Evolutionary conservation across 2,888 invertebrate genomes (phyloP).

Genomic region (Quadriops clusia): DNA sequence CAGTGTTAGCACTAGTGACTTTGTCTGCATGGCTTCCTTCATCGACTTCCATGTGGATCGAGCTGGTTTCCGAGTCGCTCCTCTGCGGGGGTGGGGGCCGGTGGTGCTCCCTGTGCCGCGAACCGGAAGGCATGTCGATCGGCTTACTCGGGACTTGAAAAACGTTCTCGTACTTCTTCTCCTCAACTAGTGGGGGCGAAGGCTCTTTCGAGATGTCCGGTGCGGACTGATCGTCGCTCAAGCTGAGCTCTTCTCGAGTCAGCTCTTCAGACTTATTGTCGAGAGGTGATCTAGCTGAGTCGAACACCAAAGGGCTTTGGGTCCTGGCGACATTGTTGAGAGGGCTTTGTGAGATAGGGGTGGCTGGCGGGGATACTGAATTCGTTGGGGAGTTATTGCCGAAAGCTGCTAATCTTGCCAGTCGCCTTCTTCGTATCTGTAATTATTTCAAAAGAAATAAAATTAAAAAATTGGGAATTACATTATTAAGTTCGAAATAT

Average conservation of each 20-base stretch:
- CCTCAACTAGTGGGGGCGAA: conserved; percentile 7
- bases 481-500: too few species aligned
- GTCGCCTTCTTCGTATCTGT: conserved; percentile 63
- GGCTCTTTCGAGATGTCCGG: neutral
- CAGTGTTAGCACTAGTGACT: conserved; percentile 39
- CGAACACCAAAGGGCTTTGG: conserved; percentile 23
- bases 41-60: conserved; percentile 47
- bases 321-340: conserved; percentile 20
- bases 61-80: conserved; percentile 38
- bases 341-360: conserved; percentile 37
- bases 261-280: conserved; percentile 9
- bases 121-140: conserved; percentile 30
- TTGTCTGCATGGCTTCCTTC: conserved; percentile 37
- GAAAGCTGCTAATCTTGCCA: conserved; percentile 58
- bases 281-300: conserved; percentile 14
- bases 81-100: conserved; percentile 27
- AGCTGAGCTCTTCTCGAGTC: conserved; percentile 7
- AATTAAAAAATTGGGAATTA: too few species aligned
- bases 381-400: conserved; percentile 35
- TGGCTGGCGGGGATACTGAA: conserved; percentile 39
- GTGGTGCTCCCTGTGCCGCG: conserved; percentile 25
- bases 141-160: conserved; percentile 34
- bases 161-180: conserved; percentile 19
- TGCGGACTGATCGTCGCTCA: conserved; percentile 3
- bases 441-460: too few species aligned